phyloP scores from a whole-genome alignment of 2,797 vertebrate species.

The Rhynchotus rufescens region DNA sequence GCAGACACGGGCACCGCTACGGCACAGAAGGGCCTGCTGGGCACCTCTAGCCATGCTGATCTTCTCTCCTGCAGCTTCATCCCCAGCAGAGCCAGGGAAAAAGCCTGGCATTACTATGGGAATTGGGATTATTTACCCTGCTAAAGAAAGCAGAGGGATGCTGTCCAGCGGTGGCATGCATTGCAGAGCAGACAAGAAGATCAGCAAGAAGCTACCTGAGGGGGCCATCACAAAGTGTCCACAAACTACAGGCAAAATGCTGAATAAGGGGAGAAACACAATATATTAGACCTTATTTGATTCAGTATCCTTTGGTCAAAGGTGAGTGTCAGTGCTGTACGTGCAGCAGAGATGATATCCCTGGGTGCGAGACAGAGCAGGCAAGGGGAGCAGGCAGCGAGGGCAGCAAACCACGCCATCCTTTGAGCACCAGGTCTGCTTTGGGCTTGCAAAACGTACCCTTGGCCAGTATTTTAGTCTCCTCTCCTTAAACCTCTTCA shows the following conservation, averaged over 20 bases:
- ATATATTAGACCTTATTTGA: background rate
- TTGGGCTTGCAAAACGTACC: background rate
- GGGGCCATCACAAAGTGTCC: background rate
- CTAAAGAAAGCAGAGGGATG: background rate
- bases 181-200: background rate
- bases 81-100: too few relatives aligned
- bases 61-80: too few relatives aligned
- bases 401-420: background rate
- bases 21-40: too few relatives aligned
- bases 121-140: too few relatives aligned
- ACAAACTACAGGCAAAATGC: background rate
- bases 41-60: too few relatives aligned
- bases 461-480: background rate
- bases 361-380: rapidly evolving
- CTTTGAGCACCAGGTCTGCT: background rate
- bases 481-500: background rate
- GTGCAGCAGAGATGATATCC: too few relatives aligned
- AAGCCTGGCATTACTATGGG: too few relatives aligned
- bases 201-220: background rate
- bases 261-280: background rate
- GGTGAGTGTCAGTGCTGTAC: rapidly evolving
- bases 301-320: background rate
- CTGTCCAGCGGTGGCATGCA: background rate
- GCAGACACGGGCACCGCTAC: too few relatives aligned
- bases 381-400: background rate